Evolutionary conservation across 1,140 invertebrate genomes (phyloP).

Genomic region (Drosophila malerkotliana): DNA sequence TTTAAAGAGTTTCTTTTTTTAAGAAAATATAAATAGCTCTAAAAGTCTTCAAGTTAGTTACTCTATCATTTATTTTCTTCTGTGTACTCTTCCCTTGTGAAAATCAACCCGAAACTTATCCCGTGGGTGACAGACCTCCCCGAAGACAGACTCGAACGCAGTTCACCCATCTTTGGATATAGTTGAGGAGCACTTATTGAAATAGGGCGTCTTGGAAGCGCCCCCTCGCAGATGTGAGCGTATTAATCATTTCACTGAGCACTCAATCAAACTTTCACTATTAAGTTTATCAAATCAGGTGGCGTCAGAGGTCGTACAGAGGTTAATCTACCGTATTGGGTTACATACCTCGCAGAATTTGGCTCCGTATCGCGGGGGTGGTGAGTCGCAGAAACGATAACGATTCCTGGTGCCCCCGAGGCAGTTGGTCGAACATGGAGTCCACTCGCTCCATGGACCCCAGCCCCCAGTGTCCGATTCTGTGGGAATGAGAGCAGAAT

Average conservation of each 20-base stretch:
- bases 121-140: slow-evolving; percentile 23
- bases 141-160: slow-evolving; percentile 1
- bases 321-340: slow-evolving; percentile 32
- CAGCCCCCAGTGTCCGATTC: slow-evolving; percentile 91
- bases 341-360: slow-evolving; percentile 91
- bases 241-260: slow-evolving; percentile 42
- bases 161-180: slow-evolving; percentile 17
- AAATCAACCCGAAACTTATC: slow-evolving; percentile 46
- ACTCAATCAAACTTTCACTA: slow-evolving; percentile 49
- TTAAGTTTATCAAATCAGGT: slow-evolving; percentile 35
- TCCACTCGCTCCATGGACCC: slow-evolving; percentile 93
- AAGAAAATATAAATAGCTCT: not conserved
- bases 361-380: slow-evolving; percentile 91
- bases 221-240: slow-evolving; percentile 7
- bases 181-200: slow-evolving; percentile 43
- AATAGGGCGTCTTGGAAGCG: slow-evolving; percentile 21
- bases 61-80: not conserved
- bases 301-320: slow-evolving; percentile 37
- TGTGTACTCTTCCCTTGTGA: slow-evolving; percentile 27
- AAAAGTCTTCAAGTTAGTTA: not conserved
- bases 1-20: not conserved
- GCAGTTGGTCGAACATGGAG: slow-evolving; percentile 91
- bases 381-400: slow-evolving; percentile 93
- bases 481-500: slow-evolving; percentile 66
- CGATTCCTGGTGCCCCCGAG: slow-evolving; percentile 90